These are phyloP conservation scores for Mustela lutreola DNA, from an alignment of 2,113 vertebrate species.

Conservation along the genomic window DNA sequence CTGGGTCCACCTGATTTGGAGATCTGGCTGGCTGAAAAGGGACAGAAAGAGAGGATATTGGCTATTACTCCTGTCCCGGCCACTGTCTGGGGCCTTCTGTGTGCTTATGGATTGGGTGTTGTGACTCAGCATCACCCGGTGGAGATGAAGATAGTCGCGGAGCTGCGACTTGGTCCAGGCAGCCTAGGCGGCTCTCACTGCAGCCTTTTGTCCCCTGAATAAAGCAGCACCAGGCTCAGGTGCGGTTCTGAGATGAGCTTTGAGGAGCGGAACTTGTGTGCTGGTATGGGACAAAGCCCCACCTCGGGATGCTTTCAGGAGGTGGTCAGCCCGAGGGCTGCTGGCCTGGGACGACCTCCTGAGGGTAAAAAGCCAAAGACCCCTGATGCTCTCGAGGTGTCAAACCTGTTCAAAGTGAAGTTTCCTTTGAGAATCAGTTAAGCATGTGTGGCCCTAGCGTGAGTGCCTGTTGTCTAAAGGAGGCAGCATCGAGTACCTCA, in stretches of 20 bases:
- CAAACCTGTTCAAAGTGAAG: background rate
- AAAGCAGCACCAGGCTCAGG: background rate
- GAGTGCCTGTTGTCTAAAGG: background rate
- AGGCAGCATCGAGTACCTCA: background rate
- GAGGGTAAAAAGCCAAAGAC: background rate
- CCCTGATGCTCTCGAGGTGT: background rate
- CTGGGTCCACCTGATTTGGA: background rate
- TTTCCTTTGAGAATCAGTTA: background rate
- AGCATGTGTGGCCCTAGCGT: background rate
- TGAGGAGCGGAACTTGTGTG: background rate
- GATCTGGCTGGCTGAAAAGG: background rate
- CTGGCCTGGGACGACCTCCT: too few species aligned
- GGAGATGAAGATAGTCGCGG: background rate
- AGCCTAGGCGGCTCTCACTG: background rate
- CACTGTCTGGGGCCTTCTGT: background rate
- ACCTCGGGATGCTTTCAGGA: background rate
- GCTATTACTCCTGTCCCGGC: background rate
- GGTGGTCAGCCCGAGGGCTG: background rate
- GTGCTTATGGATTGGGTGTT: fast-evolving
- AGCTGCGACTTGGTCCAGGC: background rate
- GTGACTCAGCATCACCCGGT: fast-evolving
- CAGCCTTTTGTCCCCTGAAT: background rate
- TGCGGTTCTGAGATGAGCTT: background rate
- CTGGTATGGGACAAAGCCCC: background rate
- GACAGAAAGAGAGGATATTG: fast-evolving